phyloP scores from a whole-genome alignment of 1,140 invertebrate species.

The Lepidurus couesii region DNA sequence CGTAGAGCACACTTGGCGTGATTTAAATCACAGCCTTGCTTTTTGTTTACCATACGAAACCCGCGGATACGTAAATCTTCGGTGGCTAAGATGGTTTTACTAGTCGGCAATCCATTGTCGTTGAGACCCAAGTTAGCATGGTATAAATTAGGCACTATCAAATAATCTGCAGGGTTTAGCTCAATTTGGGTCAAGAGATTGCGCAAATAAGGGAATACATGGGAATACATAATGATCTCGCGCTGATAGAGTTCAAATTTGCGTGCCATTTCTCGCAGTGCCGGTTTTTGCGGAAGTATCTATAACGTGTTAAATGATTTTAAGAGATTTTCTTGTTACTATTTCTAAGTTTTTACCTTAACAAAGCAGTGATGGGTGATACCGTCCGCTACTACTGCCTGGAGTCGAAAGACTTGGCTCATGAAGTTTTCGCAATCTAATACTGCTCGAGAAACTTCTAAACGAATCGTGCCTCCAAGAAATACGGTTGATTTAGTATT shows the following conservation, averaged over 20 bases:
- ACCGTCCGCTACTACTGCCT: neutral
- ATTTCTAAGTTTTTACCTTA: neutral
- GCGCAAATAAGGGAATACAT: conserved; percentile 23
- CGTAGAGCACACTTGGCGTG: conserved; percentile 26
- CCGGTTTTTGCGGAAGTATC: conserved; percentile 30
- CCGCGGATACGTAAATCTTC: conserved; percentile 28
- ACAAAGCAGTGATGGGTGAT: neutral
- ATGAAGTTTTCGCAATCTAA: neutral
- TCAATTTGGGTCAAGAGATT: conserved; percentile 13
- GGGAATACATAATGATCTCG: conserved; percentile 26
- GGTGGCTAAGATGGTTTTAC: conserved; percentile 18
- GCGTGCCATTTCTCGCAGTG: conserved; percentile 17
- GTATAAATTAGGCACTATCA: neutral
- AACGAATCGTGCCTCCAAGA: neutral
- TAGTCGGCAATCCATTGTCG: neutral
- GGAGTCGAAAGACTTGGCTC: neutral
- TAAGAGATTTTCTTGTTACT: neutral
- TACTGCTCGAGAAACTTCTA: neutral
- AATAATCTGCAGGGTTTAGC: neutral
- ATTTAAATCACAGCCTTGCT: conserved; percentile 31
- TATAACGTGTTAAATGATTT: neutral
- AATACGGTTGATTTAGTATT: neutral
- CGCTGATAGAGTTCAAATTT: conserved; percentile 26
- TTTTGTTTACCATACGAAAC: conserved; percentile 32
- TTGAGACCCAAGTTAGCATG: neutral